Evolutionary conservation across 2,888 invertebrate genomes (phyloP), one percentile per base, ranked within the genome.

Genomic region (Aproaerema taeniolella): DNA sequence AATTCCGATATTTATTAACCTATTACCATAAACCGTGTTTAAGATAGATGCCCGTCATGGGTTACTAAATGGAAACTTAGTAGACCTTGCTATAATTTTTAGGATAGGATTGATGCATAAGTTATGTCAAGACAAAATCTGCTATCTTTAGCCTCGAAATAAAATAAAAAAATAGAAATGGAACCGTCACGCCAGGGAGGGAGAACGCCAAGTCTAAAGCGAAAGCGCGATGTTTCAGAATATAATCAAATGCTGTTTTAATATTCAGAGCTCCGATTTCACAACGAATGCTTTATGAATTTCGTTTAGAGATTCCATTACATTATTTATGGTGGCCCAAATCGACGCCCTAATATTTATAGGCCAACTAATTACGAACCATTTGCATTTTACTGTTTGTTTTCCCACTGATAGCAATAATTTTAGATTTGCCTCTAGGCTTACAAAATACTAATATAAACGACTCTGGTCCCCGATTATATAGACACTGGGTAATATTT

Each of bases 351-450:
- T 57, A 52, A 61, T 72, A 68, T 75, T 74, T 72, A 76, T 67
- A 59, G 55, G 49, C 51, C 55, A 52, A 61, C 60, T 69, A 76
- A 76, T 73, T 72, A 72, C 64, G 55, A 58, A 49, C 41, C 55
- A 71, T 72, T 72, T 67, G 65, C 67, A 69, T 72, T 69, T 70
- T 62, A 64, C 51, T 66, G 58, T 67, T 67, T 67, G 60, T 69
- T 68, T 71, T 61, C 54, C 52, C 47, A 50, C 49, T 40, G 46
- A 48, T 43, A 35, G 42, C 52, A 46, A 53, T 55, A 53, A 40
- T 43, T 40, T 37, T 16, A 37, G 37, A 7, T 32, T 38, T 26
- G 43, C 39, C 40, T 33, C 24, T 6, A 24, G 39, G 43, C 31
- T 26, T 38, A 34, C 17, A 42, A 34, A 41, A 38, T 33, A 25